Conservation (phyloP, 2,797 vertebrate species). For the Diceros bicornis region DNA sequence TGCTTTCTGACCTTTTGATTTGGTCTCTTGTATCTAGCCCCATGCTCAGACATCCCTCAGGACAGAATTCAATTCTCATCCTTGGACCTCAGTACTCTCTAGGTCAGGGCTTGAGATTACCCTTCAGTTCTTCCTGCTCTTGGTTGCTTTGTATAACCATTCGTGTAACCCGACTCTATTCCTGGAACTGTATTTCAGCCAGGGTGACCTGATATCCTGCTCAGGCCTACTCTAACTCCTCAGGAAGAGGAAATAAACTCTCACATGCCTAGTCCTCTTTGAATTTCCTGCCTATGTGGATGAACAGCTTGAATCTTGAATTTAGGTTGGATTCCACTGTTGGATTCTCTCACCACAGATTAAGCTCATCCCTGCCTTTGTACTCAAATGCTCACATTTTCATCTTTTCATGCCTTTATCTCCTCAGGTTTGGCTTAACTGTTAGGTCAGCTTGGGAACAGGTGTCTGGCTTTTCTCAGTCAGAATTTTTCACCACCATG, state of each 20-base stretch:
- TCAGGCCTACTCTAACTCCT: not conserved
- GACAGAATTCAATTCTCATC: not conserved
- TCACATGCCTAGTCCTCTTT: not conserved
- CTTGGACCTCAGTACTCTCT: not conserved
- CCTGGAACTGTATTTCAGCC: not conserved
- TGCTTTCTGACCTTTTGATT: not conserved
- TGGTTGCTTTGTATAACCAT: not conserved
- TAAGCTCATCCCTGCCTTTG: not conserved
- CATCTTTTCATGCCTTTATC: not conserved
- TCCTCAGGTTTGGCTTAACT: not conserved
- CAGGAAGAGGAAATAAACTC: not conserved
- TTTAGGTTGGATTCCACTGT: not conserved
- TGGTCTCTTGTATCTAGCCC: not conserved
- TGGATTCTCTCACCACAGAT: not conserved
- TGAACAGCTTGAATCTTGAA: constrained; percentile 1
- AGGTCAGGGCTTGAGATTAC: not conserved
- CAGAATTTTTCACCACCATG: not conserved
- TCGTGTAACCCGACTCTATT: not conserved
- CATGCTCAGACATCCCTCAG: not conserved
- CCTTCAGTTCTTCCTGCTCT: not conserved
- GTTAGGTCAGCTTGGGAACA: not conserved
- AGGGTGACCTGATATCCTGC: accelerated
- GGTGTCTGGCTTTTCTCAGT: not conserved
- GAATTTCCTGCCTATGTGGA: not conserved
- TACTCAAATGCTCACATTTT: not conserved